These are phyloP conservation scores for Podarcis raffonei DNA, from an alignment of 2,113 vertebrate genomes.

Conservation along the genomic window DNA sequence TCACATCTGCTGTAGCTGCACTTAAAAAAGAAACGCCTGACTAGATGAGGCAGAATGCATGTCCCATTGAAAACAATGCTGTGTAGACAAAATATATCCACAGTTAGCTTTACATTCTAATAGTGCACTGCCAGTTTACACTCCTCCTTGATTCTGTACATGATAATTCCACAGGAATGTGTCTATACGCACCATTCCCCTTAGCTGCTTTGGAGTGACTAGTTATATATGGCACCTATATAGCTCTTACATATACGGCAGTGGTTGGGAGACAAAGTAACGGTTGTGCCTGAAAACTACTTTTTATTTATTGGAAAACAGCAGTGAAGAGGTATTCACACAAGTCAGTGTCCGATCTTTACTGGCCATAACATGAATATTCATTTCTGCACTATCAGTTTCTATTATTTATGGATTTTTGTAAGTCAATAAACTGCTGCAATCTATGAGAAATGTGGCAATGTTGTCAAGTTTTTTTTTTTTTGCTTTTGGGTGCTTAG, in stretches of 20 bases:
- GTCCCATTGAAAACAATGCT: background rate
- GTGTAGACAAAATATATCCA: background rate
- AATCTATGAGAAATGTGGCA: constrained; percentile 26
- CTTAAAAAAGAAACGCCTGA: background rate
- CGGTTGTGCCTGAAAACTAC: background rate
- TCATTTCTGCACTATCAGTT: constrained; percentile 54
- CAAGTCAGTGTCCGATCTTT: background rate
- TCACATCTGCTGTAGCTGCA: background rate
- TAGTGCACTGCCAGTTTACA: background rate
- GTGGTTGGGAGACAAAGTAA: background rate
- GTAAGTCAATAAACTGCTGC: constrained; percentile 41
- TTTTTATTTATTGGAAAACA: background rate
- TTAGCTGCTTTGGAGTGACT: background rate
- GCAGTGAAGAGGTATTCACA: background rate
- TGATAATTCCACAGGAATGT: background rate
- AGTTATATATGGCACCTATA: background rate
- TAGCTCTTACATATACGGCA: background rate
- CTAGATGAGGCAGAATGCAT: background rate
- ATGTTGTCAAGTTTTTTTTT: background rate
- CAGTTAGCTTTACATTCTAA: background rate
- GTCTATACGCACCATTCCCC: background rate
- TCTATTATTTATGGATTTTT: constrained; percentile 49
- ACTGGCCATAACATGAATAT: constrained; percentile 11
- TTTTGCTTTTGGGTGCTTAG: background rate
- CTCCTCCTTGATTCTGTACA: background rate